Conservation (phyloP, 2,888 invertebrate species). For the Melolontha melolontha region DNA sequence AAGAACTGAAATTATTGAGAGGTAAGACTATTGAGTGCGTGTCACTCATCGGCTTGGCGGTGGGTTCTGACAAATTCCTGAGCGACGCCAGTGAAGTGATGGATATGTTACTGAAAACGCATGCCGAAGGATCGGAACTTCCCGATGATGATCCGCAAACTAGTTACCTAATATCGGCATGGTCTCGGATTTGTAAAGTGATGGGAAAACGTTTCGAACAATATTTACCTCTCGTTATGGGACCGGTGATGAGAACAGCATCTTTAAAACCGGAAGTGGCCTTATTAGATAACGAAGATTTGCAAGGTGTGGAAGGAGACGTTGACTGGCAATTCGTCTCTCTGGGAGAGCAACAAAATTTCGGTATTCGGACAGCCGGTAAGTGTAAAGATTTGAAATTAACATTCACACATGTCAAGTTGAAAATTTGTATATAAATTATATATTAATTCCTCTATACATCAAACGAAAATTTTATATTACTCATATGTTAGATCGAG, state of each 20-base stretch:
- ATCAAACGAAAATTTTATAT: no score
- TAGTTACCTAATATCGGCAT: conserved; percentile 97
- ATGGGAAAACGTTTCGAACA: conserved; percentile 86
- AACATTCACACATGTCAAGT: no score
- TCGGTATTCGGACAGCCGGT: conserved; percentile 93
- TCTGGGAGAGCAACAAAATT: conserved; percentile 93
- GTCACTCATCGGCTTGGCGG: conserved; percentile 93
- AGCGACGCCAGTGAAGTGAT: conserved; percentile 95
- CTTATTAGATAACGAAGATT: conserved; percentile 86
- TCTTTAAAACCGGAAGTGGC: conserved; percentile 95
- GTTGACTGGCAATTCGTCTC: conserved; percentile 96
- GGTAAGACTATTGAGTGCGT: conserved; percentile 99
- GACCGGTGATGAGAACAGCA: conserved; percentile 91
- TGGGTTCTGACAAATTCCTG: conserved; percentile 87
- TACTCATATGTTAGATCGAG: no score
- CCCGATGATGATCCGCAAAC: conserved; percentile 97
- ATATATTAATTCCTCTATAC: no score
- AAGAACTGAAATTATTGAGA: conserved; percentile 89
- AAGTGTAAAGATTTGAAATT: conserved; percentile 35
- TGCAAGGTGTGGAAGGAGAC: conserved; percentile 86
- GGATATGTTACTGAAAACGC: conserved; percentile 92
- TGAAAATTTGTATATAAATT: no score
- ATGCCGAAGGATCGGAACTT: conserved; percentile 80
- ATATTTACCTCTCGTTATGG: conserved; percentile 95
- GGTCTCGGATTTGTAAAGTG: conserved; percentile 97